These are phyloP conservation scores for Brachionichthys hirsutus DNA, from an alignment of 2,113 vertebrate species.

Conservation along the genomic window DNA sequence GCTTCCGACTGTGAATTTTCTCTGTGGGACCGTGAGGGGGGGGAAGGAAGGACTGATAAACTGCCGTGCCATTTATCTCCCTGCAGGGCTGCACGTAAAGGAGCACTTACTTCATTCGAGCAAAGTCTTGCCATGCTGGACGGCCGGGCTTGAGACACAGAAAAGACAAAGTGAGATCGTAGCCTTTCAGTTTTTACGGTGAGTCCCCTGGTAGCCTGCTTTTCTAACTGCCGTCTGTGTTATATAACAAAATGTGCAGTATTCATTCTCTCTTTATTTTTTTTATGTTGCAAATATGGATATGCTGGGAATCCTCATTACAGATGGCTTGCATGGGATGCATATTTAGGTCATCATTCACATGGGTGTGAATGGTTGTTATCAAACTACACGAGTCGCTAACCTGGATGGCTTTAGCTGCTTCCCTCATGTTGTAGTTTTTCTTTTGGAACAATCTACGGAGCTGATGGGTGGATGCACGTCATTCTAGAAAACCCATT, in stretches of 20 bases:
- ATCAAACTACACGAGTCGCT: conserved; percentile 20
- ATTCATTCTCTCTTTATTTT: not conserved
- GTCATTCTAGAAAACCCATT: too few species aligned
- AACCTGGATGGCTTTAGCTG: not conserved
- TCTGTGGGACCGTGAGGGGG: conserved; percentile 25
- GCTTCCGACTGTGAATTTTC: conserved; percentile 31
- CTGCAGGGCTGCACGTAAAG: conserved; percentile 10
- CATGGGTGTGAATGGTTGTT: conserved; percentile 55
- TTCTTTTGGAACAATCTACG: not conserved
- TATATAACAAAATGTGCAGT: conserved; percentile 19
- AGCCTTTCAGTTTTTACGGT: conserved; percentile 48
- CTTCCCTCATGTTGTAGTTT: not conserved
- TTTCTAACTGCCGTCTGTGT: not conserved
- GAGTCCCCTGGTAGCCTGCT: conserved; percentile 30
- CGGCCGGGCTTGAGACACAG: conserved; percentile 55
- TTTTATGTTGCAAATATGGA: not conserved
- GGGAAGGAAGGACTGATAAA: conserved; percentile 50
- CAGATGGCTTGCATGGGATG: conserved; percentile 28
- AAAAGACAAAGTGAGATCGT: conserved; percentile 50
- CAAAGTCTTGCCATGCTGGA: conserved; percentile 74
- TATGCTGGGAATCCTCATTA: conserved; percentile 22
- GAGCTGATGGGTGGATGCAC: not conserved
- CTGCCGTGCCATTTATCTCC: conserved; percentile 19
- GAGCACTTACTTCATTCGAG: conserved; percentile 42
- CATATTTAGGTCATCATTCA: conserved; percentile 68